Conservation (phyloP, 2,888 invertebrate species). For the Microplitis manilae region DNA sequence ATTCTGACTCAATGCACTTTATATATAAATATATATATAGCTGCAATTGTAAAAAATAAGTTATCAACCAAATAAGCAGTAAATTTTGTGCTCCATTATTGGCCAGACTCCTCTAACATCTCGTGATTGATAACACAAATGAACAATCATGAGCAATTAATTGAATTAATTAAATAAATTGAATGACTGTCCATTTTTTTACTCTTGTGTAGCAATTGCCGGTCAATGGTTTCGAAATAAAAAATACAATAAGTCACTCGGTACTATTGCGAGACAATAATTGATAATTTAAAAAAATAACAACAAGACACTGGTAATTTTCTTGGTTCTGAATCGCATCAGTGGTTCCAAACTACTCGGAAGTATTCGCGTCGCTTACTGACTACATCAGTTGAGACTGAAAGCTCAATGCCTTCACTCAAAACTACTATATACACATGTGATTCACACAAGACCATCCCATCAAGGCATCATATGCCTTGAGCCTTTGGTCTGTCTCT, state of each 20-base stretch:
- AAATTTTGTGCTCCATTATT: neutral
- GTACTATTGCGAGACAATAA: neutral
- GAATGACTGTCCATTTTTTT: neutral
- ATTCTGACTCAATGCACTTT: neutral
- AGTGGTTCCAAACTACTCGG: slow-evolving; percentile 11
- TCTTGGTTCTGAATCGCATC: neutral
- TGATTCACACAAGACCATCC: neutral
- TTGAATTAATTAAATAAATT: neutral
- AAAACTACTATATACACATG: slow-evolving; percentile 30
- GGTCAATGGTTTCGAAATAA: neutral
- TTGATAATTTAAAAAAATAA: neutral
- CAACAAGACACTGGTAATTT: neutral
- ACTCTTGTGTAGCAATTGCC: neutral
- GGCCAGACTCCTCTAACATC: neutral
- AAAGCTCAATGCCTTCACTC: slow-evolving; percentile 46
- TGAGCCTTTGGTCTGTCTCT: neutral
- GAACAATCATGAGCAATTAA: neutral
- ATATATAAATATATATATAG: no score
- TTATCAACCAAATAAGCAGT: neutral
- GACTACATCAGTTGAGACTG: slow-evolving; percentile 33
- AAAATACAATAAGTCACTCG: neutral
- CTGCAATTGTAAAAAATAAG: neutral
- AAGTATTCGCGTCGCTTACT: slow-evolving; percentile 19
- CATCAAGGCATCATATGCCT: neutral
- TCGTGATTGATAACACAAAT: neutral